Conservation (phyloP, 2,888 invertebrate genomes). For the Teinopalpus imperialis region DNA sequence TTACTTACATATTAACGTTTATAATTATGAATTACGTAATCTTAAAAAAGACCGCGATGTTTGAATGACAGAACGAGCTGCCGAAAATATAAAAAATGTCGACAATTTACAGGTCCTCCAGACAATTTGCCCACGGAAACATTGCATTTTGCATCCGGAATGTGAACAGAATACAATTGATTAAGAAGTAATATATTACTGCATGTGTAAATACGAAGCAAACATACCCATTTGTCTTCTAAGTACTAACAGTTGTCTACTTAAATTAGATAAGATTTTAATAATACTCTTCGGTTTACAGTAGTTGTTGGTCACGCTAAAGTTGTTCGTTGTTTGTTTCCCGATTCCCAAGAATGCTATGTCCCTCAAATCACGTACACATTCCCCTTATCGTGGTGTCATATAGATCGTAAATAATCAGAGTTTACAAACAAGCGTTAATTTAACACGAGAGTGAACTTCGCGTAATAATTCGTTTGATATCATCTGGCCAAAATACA, state of each 20-base stretch:
- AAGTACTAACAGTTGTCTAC: too few relatives aligned
- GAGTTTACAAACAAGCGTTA: conserved; percentile 24
- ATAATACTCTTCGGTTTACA: background rate
- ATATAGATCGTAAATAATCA: conserved; percentile 16
- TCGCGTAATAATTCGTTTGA: conserved; percentile 14
- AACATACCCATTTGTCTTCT: background rate
- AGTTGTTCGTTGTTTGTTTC: background rate
- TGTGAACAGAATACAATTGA: too few relatives aligned
- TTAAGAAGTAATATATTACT: too few relatives aligned
- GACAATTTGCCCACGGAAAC: too few relatives aligned
- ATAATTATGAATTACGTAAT: too few relatives aligned
- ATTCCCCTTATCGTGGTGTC: conserved; percentile 52
- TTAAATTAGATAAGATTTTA: background rate
- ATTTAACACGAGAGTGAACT: conserved; percentile 12
- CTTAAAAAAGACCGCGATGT: too few relatives aligned
- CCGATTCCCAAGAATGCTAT: conserved; percentile 31
- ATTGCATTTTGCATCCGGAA: too few relatives aligned
- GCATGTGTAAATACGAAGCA: too few relatives aligned
- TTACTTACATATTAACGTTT: too few relatives aligned
- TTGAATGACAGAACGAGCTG: too few relatives aligned
- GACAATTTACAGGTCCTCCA: too few relatives aligned
- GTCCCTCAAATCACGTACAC: conserved; percentile 66
- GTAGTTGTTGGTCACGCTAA: background rate
- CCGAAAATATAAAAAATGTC: too few relatives aligned
- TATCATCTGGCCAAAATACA: conserved; percentile 1